phyloP scores from a whole-genome alignment of 2,113 vertebrate genomes.

The Cheirogaleus medius region DNA sequence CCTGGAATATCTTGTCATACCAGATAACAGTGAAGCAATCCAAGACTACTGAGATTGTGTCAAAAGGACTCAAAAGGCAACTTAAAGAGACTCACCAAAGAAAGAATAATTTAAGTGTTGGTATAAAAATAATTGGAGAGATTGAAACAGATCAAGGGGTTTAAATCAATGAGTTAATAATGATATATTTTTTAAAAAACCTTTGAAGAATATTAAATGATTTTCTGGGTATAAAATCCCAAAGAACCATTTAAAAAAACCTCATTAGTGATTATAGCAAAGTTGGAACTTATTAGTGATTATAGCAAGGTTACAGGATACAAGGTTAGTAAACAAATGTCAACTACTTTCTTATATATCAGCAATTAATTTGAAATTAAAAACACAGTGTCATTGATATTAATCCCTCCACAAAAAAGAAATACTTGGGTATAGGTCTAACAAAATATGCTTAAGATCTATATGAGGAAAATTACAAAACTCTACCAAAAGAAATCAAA shows the following conservation, averaged over 20 bases:
- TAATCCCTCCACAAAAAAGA: background rate
- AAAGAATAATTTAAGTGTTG: background rate
- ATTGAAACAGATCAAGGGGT: background rate
- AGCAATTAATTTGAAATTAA: slow-evolving; percentile 8
- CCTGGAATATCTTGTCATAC: background rate
- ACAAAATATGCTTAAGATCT: background rate
- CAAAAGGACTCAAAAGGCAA: background rate
- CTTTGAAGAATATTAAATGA: background rate
- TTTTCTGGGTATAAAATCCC: background rate
- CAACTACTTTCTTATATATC: background rate
- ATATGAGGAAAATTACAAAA: background rate
- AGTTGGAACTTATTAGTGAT: background rate
- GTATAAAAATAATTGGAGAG: background rate
- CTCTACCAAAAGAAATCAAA: background rate
- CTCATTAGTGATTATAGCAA: background rate
- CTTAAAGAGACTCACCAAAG: background rate
- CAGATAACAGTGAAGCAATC: background rate
- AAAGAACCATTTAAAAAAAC: background rate
- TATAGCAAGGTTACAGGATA: background rate
- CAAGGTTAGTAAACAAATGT: background rate
- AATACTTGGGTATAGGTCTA: background rate
- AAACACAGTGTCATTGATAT: background rate
- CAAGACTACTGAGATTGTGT: background rate
- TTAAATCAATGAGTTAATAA: background rate
- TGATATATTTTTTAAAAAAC: background rate